Percentiles rank a stretch among this genome's conserved stretches.
These are phyloP conservation scores for Amblyraja radiata DNA, from an alignment of 2,797 vertebrate species.

Conservation along the genomic window DNA sequence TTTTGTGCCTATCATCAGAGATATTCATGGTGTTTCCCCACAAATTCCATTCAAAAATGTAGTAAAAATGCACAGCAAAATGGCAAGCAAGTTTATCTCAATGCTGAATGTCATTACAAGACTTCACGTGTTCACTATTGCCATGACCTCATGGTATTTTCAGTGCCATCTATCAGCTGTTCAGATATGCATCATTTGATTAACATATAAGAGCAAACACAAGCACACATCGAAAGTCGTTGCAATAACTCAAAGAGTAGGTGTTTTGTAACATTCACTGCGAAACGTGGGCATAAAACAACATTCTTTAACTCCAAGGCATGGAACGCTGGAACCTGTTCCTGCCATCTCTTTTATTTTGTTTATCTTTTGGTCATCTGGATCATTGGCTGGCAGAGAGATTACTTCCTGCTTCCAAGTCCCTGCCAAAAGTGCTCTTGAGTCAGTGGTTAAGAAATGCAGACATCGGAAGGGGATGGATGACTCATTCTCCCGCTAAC, in stretches of 20 bases:
- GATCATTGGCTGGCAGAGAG: neutral
- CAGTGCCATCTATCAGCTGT: neutral
- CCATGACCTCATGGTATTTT: neutral
- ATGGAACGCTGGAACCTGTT: neutral
- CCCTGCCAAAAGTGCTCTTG: neutral
- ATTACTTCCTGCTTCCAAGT: neutral
- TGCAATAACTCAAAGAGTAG: neutral
- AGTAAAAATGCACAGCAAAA: neutral
- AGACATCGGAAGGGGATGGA: neutral
- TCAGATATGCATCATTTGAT: conserved; percentile 3
- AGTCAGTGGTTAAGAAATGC: neutral
- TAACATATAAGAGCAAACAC: neutral
- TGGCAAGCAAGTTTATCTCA: neutral
- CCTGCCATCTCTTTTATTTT: neutral
- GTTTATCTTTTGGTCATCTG: neutral
- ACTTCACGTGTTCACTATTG: neutral
- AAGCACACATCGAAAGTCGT: neutral
- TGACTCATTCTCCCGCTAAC: neutral
- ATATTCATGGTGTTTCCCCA: neutral
- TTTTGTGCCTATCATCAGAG: neutral
- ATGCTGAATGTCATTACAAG: neutral
- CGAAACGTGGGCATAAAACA: neutral
- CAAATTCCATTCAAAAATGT: neutral
- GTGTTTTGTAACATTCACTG: neutral
- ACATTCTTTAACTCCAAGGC: neutral